Evolutionary conservation across 1,140 invertebrate species (phyloP), one percentile per base, ranked within the genome.

Genomic region (Formica selysi): DNA sequence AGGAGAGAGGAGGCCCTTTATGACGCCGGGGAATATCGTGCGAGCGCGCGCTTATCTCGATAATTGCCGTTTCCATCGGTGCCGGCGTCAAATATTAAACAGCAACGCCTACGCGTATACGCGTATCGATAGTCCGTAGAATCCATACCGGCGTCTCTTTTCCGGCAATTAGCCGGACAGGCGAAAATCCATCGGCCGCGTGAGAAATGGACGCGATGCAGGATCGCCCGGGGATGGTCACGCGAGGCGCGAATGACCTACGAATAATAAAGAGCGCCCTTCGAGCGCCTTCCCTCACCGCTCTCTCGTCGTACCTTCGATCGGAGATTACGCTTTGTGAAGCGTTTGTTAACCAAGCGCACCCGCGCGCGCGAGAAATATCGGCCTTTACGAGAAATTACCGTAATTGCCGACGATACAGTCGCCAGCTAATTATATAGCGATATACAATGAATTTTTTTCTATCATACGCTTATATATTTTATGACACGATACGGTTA

Each of bases 11-110:
- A 87, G 85, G 65, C 79, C 68, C 88, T 91, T 91, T 90, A 88
- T 91, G 87, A 86, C 87, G 85, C 87, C 85, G 67, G 74, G 87
- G 85, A 89, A 91, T 90, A 90, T 87, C 83, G 89, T 84, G 90
- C 89, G 54, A 84, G 89, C 67, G 79, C 59, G 36, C 87, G 89
- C 87, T 92, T 92, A 93, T 93, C 92, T 91, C 87, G 87, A 92
- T 93, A 93, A 93, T 93, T 92, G 89, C 92, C 92, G 86, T 92
- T 92, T 92, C 91, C 87, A 93, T 92, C 89, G 87, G 81, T 81
- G 89, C 44, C 67, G 88, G 88, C 89, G 91, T 91, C 90, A 91
- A 92, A 92, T 91, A 93, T 92, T 91, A 91, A 91, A 92, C 88
- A 87, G 89, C 85, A 84, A 83, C 90, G 88, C 86, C 85, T 91